Percentiles rank a stretch among this genome's conserved stretches.
These are phyloP conservation scores for Schlechtendalia chinensis DNA, from an alignment of 1,140 invertebrate species.

Conservation along the genomic window DNA sequence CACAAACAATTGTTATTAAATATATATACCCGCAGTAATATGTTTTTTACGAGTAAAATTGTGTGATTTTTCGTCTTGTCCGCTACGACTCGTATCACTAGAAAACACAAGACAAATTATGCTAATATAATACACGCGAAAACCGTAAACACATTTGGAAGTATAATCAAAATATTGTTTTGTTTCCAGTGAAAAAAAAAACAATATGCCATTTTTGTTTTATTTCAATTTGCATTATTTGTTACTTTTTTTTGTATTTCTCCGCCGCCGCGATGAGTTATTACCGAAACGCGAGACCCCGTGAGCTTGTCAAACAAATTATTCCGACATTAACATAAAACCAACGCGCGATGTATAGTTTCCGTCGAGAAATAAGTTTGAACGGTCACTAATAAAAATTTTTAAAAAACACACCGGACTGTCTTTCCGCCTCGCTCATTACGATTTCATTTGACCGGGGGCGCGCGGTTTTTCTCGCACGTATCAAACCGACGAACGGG, in stretches of 20 bases:
- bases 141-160: background rate
- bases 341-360: background rate
- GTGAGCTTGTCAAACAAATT: slow-evolving; percentile 34
- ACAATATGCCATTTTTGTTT: slow-evolving; percentile 29
- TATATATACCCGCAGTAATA: too few species aligned
- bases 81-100: too few species aligned
- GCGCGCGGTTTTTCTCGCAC: too few species aligned
- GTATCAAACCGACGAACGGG: too few species aligned
- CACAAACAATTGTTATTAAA: too few species aligned
- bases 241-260: background rate
- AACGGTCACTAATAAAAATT: slow-evolving; percentile 12
- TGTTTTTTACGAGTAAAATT: too few species aligned
- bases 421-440: too few species aligned
- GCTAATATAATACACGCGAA: background rate
- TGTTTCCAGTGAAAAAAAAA: background rate
- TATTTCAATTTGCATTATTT: slow-evolving; percentile 16
- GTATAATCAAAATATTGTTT: slow-evolving; percentile 12
- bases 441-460: too few species aligned
- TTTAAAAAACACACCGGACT: too few species aligned
- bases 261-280: background rate
- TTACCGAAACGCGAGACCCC: background rate
- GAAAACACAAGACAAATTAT: too few species aligned
- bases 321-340: background rate
- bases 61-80: background rate
- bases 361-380: background rate